Evolutionary conservation across 2,888 invertebrate genomes (phyloP).

Genomic region (Conus canariensis): DNA sequence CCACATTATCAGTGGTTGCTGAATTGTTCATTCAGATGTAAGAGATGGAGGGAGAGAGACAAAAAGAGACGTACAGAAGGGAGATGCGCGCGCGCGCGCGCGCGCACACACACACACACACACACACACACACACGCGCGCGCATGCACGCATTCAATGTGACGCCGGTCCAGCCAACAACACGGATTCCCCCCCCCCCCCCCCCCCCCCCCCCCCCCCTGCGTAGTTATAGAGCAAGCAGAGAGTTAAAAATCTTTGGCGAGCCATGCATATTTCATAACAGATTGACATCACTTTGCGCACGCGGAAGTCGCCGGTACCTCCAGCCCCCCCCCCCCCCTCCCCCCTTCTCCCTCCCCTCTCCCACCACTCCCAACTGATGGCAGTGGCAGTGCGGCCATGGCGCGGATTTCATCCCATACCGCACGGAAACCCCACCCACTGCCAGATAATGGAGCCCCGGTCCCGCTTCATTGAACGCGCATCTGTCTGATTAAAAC

Average conservation of each 20-base stretch:
- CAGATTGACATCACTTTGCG: neutral
- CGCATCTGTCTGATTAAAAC: conserved; percentile 48
- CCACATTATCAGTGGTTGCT: too few species aligned
- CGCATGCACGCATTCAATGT: neutral
- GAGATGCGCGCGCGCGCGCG: neutral
- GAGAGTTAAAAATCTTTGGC: neutral
- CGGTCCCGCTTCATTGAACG: conserved; percentile 7
- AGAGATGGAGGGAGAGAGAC: neutral
- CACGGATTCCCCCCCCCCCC: too few species aligned
- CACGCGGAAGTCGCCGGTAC: neutral
- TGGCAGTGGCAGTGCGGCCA: neutral
- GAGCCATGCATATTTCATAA: conserved; percentile 8
- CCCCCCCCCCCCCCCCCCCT: neutral
- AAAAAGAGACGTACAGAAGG: neutral
- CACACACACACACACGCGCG: too few species aligned
- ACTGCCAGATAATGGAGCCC: neutral
- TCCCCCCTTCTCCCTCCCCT: neutral
- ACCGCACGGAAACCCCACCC: conserved; percentile 22
- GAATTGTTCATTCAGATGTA: too few species aligned
- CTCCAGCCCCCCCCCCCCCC: neutral
- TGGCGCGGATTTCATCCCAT: neutral
- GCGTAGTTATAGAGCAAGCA: neutral
- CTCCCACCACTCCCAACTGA: neutral
- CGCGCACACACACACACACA: too few species aligned
- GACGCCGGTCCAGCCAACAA: too few species aligned